Conservation (phyloP, 2,888 invertebrate species). For the Macrosoma leucophasiata region DNA sequence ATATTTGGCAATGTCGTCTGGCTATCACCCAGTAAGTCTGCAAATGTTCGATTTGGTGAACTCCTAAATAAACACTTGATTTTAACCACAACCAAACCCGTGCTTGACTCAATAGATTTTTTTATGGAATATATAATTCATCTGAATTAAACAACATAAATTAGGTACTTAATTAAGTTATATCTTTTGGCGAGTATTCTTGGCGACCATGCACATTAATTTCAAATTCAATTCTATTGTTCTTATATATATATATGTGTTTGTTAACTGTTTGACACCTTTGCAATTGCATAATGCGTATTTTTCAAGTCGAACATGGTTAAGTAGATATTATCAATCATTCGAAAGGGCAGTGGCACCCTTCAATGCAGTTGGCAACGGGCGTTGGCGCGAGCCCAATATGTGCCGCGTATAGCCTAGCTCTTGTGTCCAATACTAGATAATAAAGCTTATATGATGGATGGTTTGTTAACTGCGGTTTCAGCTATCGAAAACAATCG, state of each 20-base stretch:
- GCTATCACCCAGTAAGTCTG: conserved; percentile 46
- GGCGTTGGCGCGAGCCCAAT: conserved; percentile 55
- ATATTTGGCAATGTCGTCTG: conserved; percentile 61
- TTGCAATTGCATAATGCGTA: no score
- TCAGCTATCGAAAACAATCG: conserved; percentile 5
- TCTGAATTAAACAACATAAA: no score
- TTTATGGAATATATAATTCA: no score
- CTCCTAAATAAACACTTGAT: conserved; percentile 40
- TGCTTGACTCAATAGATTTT: no score
- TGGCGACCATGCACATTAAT: conserved; percentile 40
- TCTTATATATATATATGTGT: no score
- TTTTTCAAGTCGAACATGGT: conserved; percentile 32
- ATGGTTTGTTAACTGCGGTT: conserved; percentile 33
- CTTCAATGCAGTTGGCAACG: conserved; percentile 53
- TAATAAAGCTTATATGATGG: conserved; percentile 40
- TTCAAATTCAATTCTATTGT: no score
- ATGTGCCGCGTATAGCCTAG: conserved; percentile 43
- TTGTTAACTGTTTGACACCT: no score
- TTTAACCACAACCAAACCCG: conserved; percentile 19
- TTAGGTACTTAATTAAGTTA: no score
- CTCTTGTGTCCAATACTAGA: conserved; percentile 26
- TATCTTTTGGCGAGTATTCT: conserved; percentile 40
- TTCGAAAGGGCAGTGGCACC: conserved; percentile 41
- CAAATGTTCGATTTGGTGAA: conserved; percentile 16
- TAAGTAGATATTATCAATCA: conserved; percentile 41